Evolutionary conservation across 1,140 invertebrate species (phyloP), one percentile per base, ranked within the genome.

Genomic region (Drosophila elegans): DNA sequence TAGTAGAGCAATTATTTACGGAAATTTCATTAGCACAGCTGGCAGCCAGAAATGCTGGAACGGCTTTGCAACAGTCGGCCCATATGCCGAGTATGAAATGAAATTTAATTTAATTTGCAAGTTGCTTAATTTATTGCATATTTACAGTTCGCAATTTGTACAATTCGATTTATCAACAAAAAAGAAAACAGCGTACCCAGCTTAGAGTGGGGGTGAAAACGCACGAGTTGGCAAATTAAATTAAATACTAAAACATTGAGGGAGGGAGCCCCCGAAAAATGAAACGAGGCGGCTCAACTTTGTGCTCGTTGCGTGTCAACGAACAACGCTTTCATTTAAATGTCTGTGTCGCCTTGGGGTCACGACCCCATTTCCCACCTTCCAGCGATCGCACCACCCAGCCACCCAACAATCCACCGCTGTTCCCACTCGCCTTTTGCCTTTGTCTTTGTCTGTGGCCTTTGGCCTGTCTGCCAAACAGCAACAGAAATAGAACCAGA

Each of bases 111-210:
- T 86, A 81, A 78, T 86, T 86, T 86, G 69, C 69, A 86, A 86
- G 44, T 89, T 88, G 83, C 78, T 80, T 89, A 86, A 86, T 86
- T 86, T 86, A 86, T 86, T 63, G 84, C 83, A 80, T 86, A 75
- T 86, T 88, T 88, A 83, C 83, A 88, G 79, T 86, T 86, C 76
- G 83, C 83, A 88, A 86, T 88, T 86, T 86, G 75, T 74, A 83
- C 84, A 89, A 86, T 89, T 86, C 83, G 84, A 86, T 88, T 86
- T 88, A 67, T 68, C 75, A 76, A 51, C 67, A 46, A 21, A 51
- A 49, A 51, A 51, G 29, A 56, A 73, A 44, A 51, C 16, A 32
- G 11, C 49, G 32, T n/a, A n/a, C n/a, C 10, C 7, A 3, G 10
- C 25, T 2, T n/a, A n/a, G n/a, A n/a, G n/a, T n/a, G 13, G 51